Percentiles rank a stretch among this genome's conserved stretches.
Evolutionary conservation across 1,140 invertebrate genomes (phyloP).

Genomic region (Euwallacea fornicatus): DNA sequence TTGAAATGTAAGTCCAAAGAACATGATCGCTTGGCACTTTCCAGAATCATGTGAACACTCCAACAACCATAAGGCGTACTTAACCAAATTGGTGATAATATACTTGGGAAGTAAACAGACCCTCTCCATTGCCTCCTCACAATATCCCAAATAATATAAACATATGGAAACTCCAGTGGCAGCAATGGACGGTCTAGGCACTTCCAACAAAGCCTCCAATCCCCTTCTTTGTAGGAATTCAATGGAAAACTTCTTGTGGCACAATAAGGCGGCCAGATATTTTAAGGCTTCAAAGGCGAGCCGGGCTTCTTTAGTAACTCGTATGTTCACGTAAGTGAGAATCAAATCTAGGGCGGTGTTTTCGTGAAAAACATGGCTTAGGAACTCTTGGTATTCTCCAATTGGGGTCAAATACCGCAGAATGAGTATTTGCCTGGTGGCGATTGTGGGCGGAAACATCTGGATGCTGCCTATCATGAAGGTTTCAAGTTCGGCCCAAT

Average conservation of each 20-base stretch:
- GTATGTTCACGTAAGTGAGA: slow-evolving; percentile 86
- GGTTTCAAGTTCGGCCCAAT: slow-evolving; percentile 86
- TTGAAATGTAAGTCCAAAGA: slow-evolving; percentile 91
- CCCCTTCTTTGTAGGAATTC: slow-evolving; percentile 90
- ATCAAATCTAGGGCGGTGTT: slow-evolving; percentile 83
- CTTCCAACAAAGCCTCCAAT: slow-evolving; percentile 80
- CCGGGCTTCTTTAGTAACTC: slow-evolving; percentile 84
- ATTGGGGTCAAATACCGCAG: slow-evolving; percentile 90
- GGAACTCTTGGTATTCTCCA: slow-evolving; percentile 96
- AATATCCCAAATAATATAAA: slow-evolving; percentile 95
- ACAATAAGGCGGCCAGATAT: slow-evolving; percentile 89
- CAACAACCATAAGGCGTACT: slow-evolving; percentile 85
- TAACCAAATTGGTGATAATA: slow-evolving; percentile 77
- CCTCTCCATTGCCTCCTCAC: slow-evolving; percentile 96
- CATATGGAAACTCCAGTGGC: slow-evolving; percentile 95
- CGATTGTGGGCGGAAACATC: slow-evolving; percentile 82
- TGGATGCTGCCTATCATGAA: slow-evolving; percentile 80
- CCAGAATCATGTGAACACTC: slow-evolving; percentile 96
- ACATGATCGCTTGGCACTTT: slow-evolving; percentile 95
- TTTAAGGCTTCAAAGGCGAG: slow-evolving; percentile 93
- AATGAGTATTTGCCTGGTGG: slow-evolving; percentile 89
- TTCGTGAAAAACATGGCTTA: slow-evolving; percentile 83
- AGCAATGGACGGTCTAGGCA: slow-evolving; percentile 89
- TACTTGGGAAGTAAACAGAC: slow-evolving; percentile 83
- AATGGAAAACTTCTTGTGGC: slow-evolving; percentile 96